Evolutionary conservation across 2,113 vertebrate genomes (phyloP), one percentile per base, ranked within the genome.

Genomic region (Xerus inauris): DNA sequence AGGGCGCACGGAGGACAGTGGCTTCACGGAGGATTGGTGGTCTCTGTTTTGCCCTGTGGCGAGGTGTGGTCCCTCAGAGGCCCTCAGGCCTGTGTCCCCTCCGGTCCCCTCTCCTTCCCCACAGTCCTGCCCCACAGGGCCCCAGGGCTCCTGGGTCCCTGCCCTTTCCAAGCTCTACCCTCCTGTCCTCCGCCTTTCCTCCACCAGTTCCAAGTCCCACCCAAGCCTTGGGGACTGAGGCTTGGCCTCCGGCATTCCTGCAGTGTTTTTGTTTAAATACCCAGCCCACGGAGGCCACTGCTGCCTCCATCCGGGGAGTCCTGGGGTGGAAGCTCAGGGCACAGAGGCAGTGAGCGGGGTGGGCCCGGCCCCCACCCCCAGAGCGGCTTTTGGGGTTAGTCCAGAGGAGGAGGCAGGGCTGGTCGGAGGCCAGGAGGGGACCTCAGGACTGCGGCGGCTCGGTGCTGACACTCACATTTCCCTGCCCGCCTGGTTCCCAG

Each of bases 261-360:
- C n/a, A 77, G 57, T 97, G 95, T 95, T 98, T 97, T 96, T 91
- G 69, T 72, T 96, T 94, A 97, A 97, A 97, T 96, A 96, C 77
- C 79, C 96, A 51, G 90, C 81, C 84, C 38, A 20, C 2, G 64
- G 91, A 94, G 95, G 94, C 49, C 3, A 82, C 8, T 2, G 72
- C 84, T 16, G 81, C 91, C 94, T 0, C 22, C 73, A 51, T 81
- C 87, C 96, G 96, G 93, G 97, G 89, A 85, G 19, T 32, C 49
- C 80, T 8, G 11, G 59, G 82, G 67, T 30, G 57, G 40, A 45
- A 65, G 93, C 45, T 0, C 5, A 65, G 90, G 51, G n/a, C 4
- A 0, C 91, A 59, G 79, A 17, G 96, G 73, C 12, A 0, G 87
- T 4, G 0, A 32, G 30, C 49, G 4, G 8, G 79, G 62, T 35